Evolutionary conservation across 1,140 invertebrate genomes (phyloP).

Genomic region (Leptopilina clavipes): DNA sequence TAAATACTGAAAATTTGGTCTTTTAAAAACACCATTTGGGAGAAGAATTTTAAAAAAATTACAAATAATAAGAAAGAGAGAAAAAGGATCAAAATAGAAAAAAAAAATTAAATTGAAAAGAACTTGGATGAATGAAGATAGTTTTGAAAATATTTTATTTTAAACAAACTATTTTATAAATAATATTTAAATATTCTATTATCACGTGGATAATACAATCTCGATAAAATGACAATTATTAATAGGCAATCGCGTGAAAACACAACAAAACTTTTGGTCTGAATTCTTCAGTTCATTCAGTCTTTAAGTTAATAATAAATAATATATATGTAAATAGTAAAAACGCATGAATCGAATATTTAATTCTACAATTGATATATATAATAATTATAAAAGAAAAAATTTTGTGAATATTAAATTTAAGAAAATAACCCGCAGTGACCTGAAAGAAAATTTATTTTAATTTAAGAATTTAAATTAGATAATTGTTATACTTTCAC

Average conservation of each 20-base stretch:
- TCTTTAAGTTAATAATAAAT: neutral
- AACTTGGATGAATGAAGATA: neutral
- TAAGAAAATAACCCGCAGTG: neutral
- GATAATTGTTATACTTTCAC: slow-evolving; percentile 7
- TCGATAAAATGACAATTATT: neutral
- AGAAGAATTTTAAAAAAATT: neutral
- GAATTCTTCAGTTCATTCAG: neutral
- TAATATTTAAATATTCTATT: slow-evolving; percentile 5
- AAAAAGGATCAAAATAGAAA: too few relatives aligned
- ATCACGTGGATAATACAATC: neutral
- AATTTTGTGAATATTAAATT: slow-evolving; percentile 25
- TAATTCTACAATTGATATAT: neutral
- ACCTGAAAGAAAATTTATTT: slow-evolving; percentile 18
- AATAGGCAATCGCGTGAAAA: neutral
- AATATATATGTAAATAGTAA: neutral
- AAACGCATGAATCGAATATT: neutral
- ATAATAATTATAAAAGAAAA: neutral
- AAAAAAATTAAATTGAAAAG: too few relatives aligned
- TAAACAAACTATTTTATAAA: neutral
- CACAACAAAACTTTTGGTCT: neutral
- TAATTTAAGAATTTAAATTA: slow-evolving; percentile 18
- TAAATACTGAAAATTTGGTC: slow-evolving; percentile 3
- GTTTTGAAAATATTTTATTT: slow-evolving; percentile 24
- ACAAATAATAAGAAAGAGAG: neutral
- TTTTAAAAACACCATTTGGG: neutral